Base-by-base conservation (phyloP, 2,797 vertebrate genomes). In the Xyrichtys novacula region DNA sequence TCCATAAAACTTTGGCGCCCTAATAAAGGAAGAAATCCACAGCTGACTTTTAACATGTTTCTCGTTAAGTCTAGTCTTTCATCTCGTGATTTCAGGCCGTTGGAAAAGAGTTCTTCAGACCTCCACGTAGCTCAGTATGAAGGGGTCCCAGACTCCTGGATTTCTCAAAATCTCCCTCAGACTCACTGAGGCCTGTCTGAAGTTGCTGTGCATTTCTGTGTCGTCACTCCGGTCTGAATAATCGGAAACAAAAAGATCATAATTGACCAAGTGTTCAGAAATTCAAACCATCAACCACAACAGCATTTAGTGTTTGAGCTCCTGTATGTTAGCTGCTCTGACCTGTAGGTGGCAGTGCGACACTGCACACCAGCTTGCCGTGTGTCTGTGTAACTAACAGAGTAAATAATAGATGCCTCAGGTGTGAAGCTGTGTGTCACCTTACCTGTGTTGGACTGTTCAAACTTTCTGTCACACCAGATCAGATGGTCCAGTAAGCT, bases 81-180 rank as follows among this genome's bases (percentile, higher is more conserved):
- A 1, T 58, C 43, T 12, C 5, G 39, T 29, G 4, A 29, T 20
- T 26, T 25, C 10, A 39, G 3, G 11, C 9, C n/a, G 19, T 17
- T 25, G 17, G 20, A 7, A 52, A 42, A 48, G 17, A 65, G 6
- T n/a, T 46, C 92, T n/a, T 46, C 92, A 95, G 89, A 96, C 97
- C 78, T 97, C 93, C 59, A 97, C 87, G 0, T 96, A 98, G 86
- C 94, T 88, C 19, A 94, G 89, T 64, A 99, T 93, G 62, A 99
- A 99, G 14, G 92, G 85, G 71, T 99, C 97, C 98, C 97, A 99
- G 48, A 98, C 79, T 7, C 98, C 98, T 31, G 98, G 96, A 55
- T 75, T 71, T 78, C 89, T 90, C 64, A 98, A 79, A 69, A 97
- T 92, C 7, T 95, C 93, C 66, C 87, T 84, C 2, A 99, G 85